Base-by-base conservation (phyloP, 1,140 invertebrate species). In the Theocolax elegans region DNA sequence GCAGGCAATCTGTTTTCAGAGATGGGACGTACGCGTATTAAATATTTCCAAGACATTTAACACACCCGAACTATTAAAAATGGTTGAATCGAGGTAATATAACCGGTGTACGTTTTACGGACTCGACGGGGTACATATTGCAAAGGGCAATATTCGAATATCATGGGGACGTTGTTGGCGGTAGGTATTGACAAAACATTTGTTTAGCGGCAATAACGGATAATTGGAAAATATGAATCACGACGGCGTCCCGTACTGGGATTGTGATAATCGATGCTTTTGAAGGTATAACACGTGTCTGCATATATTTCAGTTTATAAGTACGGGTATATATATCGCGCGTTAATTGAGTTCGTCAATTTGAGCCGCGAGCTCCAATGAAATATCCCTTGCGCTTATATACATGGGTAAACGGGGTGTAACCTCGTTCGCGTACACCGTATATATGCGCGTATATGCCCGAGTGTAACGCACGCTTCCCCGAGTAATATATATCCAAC, bases 301-400 rank as follows among this genome's bases (percentile, higher is more conserved):
- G 63, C 51, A 44, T 66, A 56, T 25, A 56, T 66, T 42, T 44
- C 44, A 0, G 17, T 15, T 17, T 40, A 1, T 44, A 54, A 42
- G 49, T 42, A 10, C 19, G 29, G n/a, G 29, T 29, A 59, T 44
- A 42, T 19, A 27, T n/a, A n/a, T 25, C 9, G 19, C 53, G 10
- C 15, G 40, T 67, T n/a, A 67, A 67, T 58, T 67, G 65, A 58
- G 42, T 67, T 67, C 21, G 53, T 58, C 53, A 67, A 67, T 67
- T 67, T 58, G 53, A n/a, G 3, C 35, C n/a, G 19, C 7, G 6
- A 62, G 10, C 38, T 13, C 0, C 60, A 13, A 51, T 53, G 31
- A 65, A 25, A 65, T 53, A 53, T 53, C 46, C 29, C 17, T n/a
- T 35, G 19, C 46, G 29, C 9, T 10, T 4, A 1, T 62, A 19